Percentiles rank a stretch among this genome's conserved stretches.
phyloP scores from a whole-genome alignment of 2,113 vertebrate species.

The Poicephalus meyeri region DNA sequence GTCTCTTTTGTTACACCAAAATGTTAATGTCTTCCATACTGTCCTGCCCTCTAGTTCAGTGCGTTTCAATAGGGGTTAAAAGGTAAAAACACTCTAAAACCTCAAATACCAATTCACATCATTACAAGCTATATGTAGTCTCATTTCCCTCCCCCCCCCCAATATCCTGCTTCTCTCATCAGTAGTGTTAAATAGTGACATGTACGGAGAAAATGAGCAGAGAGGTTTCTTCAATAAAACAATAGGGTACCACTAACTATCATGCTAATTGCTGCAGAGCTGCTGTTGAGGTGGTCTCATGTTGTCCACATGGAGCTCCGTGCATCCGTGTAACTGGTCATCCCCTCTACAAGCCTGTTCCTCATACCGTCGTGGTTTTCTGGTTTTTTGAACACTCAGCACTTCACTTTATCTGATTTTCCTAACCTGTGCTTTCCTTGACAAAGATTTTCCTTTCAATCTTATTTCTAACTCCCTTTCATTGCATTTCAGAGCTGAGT shows the following conservation, averaged over 20 bases:
- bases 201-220: neutral
- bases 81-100: constrained; percentile 1
- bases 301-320: neutral
- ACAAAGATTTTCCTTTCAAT: neutral
- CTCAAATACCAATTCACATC: neutral
- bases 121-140: neutral
- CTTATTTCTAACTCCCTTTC: neutral
- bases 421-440: neutral
- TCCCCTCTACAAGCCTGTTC: neutral
- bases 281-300: neutral
- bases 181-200: neutral
- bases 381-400: neutral
- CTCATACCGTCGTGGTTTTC: neutral
- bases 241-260: neutral
- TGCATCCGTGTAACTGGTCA: neutral
- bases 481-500: neutral
- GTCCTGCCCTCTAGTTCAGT: constrained; percentile 48
- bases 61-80: constrained; percentile 49
- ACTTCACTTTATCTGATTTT: neutral
- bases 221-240: neutral
- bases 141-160: neutral
- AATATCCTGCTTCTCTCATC: neutral
- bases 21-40: constrained; percentile 52
- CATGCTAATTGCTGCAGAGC: neutral
- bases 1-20: constrained; percentile 50